Percentiles rank a stretch among this genome's conserved stretches.
These are phyloP conservation scores for Colistium nudipinnis DNA, from an alignment of 2,113 vertebrate genomes.

Conservation along the genomic window DNA sequence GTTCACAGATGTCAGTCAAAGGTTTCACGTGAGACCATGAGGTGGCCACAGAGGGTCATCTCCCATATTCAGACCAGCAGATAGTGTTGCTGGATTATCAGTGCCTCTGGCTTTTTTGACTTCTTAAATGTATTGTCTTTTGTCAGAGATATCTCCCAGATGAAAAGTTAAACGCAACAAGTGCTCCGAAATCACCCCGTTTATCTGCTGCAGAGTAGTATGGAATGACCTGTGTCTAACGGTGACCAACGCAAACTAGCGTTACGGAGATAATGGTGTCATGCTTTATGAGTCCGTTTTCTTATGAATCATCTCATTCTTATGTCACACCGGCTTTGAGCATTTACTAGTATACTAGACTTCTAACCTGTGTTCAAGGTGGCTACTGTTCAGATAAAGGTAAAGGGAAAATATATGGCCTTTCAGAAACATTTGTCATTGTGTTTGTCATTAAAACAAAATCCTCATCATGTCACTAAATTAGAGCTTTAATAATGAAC, in stretches of 20 bases:
- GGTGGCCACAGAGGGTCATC: slow-evolving; percentile 40
- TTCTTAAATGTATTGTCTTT: background rate
- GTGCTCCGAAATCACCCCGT: too few species aligned
- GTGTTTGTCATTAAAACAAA: too few species aligned
- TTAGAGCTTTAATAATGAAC: too few species aligned
- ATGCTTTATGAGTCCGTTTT: background rate
- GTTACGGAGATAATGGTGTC: too few species aligned
- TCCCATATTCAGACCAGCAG: slow-evolving; percentile 68
- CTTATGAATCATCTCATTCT: background rate
- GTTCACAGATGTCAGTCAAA: slow-evolving; percentile 77
- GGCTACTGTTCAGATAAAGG: background rate
- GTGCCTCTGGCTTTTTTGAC: slow-evolving; percentile 1
- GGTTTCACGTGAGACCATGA: slow-evolving; percentile 73
- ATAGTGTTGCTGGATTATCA: slow-evolving; percentile 60
- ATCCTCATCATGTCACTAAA: too few species aligned
- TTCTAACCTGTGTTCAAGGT: background rate
- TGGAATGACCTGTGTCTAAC: too few species aligned
- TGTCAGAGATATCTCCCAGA: background rate
- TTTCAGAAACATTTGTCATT: background rate
- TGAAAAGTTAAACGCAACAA: background rate
- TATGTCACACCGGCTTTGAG: background rate
- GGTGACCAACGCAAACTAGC: too few species aligned
- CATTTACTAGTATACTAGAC: background rate
- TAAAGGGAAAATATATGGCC: background rate
- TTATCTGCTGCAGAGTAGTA: too few species aligned